Evolutionary conservation across 2,888 invertebrate species (phyloP), one percentile per base, ranked within the genome.

Genomic region (Gortyna flavago): DNA sequence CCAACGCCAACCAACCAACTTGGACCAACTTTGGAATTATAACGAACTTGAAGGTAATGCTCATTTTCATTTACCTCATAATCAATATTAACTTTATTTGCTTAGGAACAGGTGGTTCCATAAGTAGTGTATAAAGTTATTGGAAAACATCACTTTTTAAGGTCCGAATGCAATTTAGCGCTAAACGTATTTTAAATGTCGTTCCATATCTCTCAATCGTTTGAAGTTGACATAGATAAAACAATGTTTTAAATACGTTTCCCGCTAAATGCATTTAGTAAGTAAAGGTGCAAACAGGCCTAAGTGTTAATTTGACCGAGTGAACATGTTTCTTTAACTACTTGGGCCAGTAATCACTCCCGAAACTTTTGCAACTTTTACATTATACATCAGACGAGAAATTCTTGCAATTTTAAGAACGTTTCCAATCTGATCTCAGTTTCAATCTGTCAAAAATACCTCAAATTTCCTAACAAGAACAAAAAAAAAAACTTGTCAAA

Each of bases 1-100:
- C 11, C n/a, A 65, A n/a, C n/a, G 48, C 72, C 21, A n/a, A 72
- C 44, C 67, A n/a, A 16, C 48, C 57, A 54, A 54, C 8, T 38
- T 66, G 21, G 11, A 21, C 29, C 25, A 73, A 57, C 54, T 73
- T 71, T 57, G 25, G 5, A 1, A 70, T 54, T 72, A 54, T 57
- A 9, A 41, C 38, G 48, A 29, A 38, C 35, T 72, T 44, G 54
- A 62, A 78, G 62, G 54, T 64, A 54, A 71, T 54, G 13, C 25
- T 6, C 29, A 38, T 57, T 48, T 44, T 48, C 64, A 32, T 48
- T 72, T 11, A 51, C 57, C 21, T 51, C 38, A 16, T 66, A 9
- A 38, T 66, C 38, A 77, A 38, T 9, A 75, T n/a, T 9, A 44
- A 44, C 51, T 44, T 7, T 41, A 51, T 35, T 65, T 75, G 11